A percentile compares a stretch with the other conserved stretches of the same genome.
These are phyloP conservation scores for Malaclemys terrapin DNA, from an alignment of 2,113 vertebrate species.

Conservation along the genomic window DNA sequence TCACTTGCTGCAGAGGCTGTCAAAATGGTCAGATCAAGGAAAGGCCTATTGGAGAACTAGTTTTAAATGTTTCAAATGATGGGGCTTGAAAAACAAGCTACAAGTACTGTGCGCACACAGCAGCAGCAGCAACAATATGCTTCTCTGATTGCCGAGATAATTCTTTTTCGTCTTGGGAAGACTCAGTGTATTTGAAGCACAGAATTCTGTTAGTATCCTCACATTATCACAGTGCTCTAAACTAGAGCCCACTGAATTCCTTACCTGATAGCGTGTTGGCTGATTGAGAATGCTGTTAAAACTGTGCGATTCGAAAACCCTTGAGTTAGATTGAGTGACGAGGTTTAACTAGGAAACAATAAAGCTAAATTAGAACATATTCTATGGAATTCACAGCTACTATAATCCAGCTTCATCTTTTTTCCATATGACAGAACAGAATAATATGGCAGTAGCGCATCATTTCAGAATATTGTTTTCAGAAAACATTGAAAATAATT, in stretches of 20 bases:
- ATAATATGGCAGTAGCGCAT: background rate
- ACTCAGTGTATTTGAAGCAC: background rate
- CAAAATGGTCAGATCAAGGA: background rate
- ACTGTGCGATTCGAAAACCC: conserved; percentile 89
- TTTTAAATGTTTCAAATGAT: background rate
- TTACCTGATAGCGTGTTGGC: conserved; percentile 91
- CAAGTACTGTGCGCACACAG: background rate
- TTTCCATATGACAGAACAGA: background rate
- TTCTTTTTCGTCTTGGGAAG: background rate
- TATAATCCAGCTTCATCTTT: conserved; percentile 14
- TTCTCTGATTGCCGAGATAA: background rate
- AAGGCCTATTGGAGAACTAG: background rate
- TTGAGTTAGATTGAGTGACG: conserved; percentile 89
- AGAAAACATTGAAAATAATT: accelerated
- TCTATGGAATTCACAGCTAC: conserved; percentile 35
- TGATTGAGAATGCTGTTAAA: conserved; percentile 92
- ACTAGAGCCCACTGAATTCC: background rate
- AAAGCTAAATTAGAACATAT: conserved; percentile 71
- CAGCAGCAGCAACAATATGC: background rate
- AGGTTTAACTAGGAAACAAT: conserved; percentile 87
- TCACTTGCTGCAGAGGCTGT: background rate
- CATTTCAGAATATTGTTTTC: background rate
- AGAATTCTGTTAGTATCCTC: background rate
- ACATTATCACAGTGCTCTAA: background rate
- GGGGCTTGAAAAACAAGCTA: background rate